A percentile compares a stretch with the other conserved stretches of the same genome.
phyloP scores from a whole-genome alignment of 35 echinoderm and acorn worm genomes.

The Lytechinus pictus region DNA sequence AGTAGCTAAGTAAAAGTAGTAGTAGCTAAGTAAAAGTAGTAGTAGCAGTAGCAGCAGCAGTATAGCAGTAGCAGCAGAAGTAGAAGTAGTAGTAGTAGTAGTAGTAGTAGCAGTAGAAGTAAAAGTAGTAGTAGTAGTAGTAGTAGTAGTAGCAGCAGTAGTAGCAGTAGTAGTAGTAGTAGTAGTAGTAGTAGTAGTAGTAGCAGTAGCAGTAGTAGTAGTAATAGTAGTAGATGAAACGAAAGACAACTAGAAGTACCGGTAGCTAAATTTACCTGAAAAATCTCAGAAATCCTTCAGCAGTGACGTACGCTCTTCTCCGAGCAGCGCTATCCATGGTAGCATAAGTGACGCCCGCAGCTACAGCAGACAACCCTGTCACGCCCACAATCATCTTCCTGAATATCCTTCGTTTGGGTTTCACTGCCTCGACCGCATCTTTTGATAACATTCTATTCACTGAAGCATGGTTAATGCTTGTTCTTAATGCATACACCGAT shows the following conservation, averaged over 20 bases:
- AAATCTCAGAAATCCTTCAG: conserved; percentile 76
- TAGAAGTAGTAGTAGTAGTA: no score
- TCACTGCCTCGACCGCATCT: background rate
- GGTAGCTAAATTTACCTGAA: conserved; percentile 65
- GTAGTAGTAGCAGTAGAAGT: no score
- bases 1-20: no score
- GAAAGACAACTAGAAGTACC: background rate
- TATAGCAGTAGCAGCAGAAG: no score
- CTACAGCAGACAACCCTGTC: background rate
- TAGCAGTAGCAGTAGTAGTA: background rate
- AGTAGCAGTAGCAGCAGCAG: no score
- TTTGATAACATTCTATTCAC: background rate
- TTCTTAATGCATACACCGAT: background rate
- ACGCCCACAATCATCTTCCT: background rate
- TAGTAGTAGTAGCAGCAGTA: no score
- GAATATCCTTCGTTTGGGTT: conserved; percentile 10
- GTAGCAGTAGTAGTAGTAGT: background rate
- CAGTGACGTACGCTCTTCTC: conserved; percentile 72
- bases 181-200: background rate
- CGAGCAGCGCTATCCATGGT: conserved; percentile 55
- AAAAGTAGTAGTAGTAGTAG: no score
- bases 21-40: background rate
- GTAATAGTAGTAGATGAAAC: background rate
- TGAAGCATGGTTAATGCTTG: background rate
- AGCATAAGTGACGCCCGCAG: conserved; percentile 43